Evolutionary conservation across 2,113 vertebrate genomes (phyloP), one percentile per base, ranked within the genome.

Genomic region (Aix galericulata): DNA sequence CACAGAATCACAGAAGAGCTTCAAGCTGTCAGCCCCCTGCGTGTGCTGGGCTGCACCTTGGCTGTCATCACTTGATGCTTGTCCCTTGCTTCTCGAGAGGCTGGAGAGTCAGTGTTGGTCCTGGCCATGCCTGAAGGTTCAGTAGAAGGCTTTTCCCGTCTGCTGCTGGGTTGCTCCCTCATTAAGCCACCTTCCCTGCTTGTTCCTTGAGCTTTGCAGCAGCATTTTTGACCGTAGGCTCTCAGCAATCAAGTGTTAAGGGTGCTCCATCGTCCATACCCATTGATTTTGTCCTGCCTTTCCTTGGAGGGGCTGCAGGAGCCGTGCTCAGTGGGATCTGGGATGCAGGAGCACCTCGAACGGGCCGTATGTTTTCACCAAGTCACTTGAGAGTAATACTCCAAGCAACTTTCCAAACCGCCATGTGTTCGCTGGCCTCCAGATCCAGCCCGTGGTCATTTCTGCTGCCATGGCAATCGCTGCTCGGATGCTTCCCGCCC

Each of bases 361-460:
- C 42, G 56, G 69, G 58, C 83, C 8, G 0, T 75, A 5, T 87
- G 77, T 86, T 82, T 83, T 55, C 92, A 38, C 52, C 4, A 0
- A 81, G 27, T 52, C 60, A 17, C 64, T 64, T 25, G 29, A 40
- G 38, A 36, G 56, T 32, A 38, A 18, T 23, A 59, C 32, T 82
- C 18, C 78, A 68, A 76, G 52, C 86, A 63, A 21, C 13, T 67
- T 93, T 46, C 83, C 80, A 52, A 53, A 71, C 64, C 11, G 8
- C 32, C 0, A 0, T 20, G 31, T 22, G 40, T 32, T n/a, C 53
- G 52, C 0, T 17, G 76, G 75, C 55, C 90, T 59, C 88, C 58
- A 4, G 9, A 2, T 0, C 2, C 3, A 63, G 80, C 71, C 67
- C 1, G 0, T 1, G 6, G 64, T 27, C 26, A 60, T 62, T 62